A percentile compares a stretch with the other conserved stretches of the same genome.
phyloP scores from a whole-genome alignment of 1,140 invertebrate genomes.

The Drosophila kurseongensis region DNA sequence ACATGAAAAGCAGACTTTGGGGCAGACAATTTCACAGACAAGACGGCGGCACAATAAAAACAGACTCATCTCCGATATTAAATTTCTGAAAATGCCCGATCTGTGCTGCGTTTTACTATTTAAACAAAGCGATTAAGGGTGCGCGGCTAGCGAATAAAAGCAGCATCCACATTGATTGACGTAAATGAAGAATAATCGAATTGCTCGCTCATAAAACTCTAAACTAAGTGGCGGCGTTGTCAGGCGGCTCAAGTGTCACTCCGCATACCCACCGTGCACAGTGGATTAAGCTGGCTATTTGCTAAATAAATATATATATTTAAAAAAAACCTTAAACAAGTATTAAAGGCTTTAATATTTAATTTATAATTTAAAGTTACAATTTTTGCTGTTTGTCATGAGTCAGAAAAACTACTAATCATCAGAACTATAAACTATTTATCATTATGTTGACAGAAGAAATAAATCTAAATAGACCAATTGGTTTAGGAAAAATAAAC shows the following conservation, averaged over 20 bases:
- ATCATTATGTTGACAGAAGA: too few species aligned
- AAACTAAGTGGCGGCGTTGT: slow-evolving; percentile 65
- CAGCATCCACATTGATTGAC: slow-evolving; percentile 73
- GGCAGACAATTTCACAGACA: slow-evolving; percentile 63
- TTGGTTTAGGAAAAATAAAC: too few species aligned
- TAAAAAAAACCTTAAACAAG: too few species aligned
- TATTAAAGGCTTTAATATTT: too few species aligned
- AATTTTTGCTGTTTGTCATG: too few species aligned
- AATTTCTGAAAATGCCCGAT: slow-evolving; percentile 58
- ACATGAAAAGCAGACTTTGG: slow-evolving; percentile 52
- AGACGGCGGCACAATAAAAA: slow-evolving; percentile 48
- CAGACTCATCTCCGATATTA: slow-evolving; percentile 52
- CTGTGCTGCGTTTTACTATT: slow-evolving; percentile 57
- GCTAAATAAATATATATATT: too few species aligned
- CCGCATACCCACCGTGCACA: slow-evolving; percentile 23
- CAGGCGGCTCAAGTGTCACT: slow-evolving; percentile 56
- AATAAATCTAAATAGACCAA: too few species aligned
- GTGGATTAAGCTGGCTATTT: slow-evolving; percentile 7
- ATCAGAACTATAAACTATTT: too few species aligned
- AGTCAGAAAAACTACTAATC: too few species aligned
- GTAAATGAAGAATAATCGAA: slow-evolving; percentile 84
- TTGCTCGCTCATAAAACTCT: slow-evolving; percentile 76
- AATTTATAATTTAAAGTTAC: too few species aligned
- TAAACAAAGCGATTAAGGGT: slow-evolving; percentile 67
- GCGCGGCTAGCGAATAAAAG: slow-evolving; percentile 41